phyloP scores from a whole-genome alignment of 37 sponge, comb jelly and placozoan species.

The Dysidea cf. avara region DNA sequence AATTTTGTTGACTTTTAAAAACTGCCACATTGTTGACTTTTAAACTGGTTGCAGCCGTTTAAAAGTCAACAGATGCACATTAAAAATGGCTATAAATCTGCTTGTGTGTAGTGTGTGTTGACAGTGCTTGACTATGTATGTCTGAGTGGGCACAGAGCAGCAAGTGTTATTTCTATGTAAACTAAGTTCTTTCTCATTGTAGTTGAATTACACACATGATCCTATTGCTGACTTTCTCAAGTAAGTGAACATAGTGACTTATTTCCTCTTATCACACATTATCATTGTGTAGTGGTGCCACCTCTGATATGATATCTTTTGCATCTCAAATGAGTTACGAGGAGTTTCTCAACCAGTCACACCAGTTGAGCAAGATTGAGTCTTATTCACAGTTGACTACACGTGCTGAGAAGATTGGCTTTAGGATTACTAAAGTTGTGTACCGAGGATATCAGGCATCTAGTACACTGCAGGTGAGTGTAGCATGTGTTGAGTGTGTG shows the following conservation, averaged over 20 bases:
- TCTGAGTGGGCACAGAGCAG: too few relatives aligned
- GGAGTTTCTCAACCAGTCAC: conserved; percentile 72
- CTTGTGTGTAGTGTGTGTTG: too few relatives aligned
- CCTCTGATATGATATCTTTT: conserved; percentile 80
- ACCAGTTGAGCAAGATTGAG: conserved; percentile 53
- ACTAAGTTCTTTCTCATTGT: not conserved
- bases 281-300: conserved; percentile 70
- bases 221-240: conserved; percentile 82
- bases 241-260: too few relatives aligned
- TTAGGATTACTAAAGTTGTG: conserved; percentile 54
- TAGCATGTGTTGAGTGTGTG: not conserved
- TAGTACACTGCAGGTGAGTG: conserved; percentile 33
- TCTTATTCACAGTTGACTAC: conserved; percentile 62
- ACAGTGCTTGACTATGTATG: too few relatives aligned
- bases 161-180: too few relatives aligned
- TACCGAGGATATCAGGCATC: conserved; percentile 34
- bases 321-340: conserved; percentile 71
- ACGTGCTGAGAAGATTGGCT: conserved; percentile 69
- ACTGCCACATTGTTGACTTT: too few relatives aligned
- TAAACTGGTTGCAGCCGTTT: too few relatives aligned
- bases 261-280: not conserved
- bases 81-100: too few relatives aligned
- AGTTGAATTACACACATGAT: conserved; percentile 78
- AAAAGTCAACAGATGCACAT: too few relatives aligned
- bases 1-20: too few relatives aligned